Conservation (phyloP, 1,140 invertebrate genomes). For the Cyphomyrmex costatus region DNA sequence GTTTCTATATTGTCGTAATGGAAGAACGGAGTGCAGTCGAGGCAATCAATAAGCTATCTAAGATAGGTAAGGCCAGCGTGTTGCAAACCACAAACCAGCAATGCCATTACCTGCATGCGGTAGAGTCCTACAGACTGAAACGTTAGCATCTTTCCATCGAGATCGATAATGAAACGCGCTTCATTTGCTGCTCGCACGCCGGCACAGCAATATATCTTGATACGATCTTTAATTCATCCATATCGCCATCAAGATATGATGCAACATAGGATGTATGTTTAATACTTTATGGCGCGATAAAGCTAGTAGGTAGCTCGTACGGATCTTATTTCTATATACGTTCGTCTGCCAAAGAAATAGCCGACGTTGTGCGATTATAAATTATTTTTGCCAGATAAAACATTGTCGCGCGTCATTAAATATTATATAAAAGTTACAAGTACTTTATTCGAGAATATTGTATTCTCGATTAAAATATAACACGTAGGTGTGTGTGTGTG, state of each 20-base stretch:
- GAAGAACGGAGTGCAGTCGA: slow-evolving; percentile 59
- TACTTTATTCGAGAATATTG: background rate
- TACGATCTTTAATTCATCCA: slow-evolving; percentile 75
- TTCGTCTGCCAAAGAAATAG: slow-evolving; percentile 17
- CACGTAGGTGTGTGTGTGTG: background rate
- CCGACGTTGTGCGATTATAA: slow-evolving; percentile 28
- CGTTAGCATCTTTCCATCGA: slow-evolving; percentile 68
- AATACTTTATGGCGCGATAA: slow-evolving; percentile 53
- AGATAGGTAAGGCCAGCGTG: slow-evolving; percentile 72
- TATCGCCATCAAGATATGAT: slow-evolving; percentile 63
- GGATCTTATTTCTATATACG: slow-evolving; percentile 41
- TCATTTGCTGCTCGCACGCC: slow-evolving; percentile 67
- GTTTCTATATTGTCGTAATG: slow-evolving; percentile 68
- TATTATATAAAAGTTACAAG: background rate
- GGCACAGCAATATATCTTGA: slow-evolving; percentile 66
- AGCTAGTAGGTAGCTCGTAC: background rate
- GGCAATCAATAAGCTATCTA: slow-evolving; percentile 79
- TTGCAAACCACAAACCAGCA: slow-evolving; percentile 76
- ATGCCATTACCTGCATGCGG: slow-evolving; percentile 71
- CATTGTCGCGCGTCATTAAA: background rate
- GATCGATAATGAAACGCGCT: slow-evolving; percentile 77
- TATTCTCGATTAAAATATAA: no score
- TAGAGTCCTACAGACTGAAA: slow-evolving; percentile 54
- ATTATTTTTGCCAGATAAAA: slow-evolving; percentile 3
- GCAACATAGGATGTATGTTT: slow-evolving; percentile 28